Evolutionary conservation across 2,888 invertebrate species (phyloP), one percentile per base, ranked within the genome.

Genomic region (Yponomeuta evonymella): DNA sequence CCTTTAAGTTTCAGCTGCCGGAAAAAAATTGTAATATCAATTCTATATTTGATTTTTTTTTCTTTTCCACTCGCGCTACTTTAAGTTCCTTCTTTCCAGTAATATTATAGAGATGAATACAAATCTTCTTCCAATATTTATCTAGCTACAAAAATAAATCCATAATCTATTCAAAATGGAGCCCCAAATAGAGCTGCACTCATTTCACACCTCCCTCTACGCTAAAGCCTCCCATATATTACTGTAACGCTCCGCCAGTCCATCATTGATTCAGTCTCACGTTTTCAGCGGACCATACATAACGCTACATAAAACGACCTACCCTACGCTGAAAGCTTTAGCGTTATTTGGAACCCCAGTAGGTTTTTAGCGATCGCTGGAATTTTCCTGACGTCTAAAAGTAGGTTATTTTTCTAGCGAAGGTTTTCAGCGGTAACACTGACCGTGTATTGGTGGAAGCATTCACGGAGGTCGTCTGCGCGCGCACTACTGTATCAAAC

Each of bases 401-500:
- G 51, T 15, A 58, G 15, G 12, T 15, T 51, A 58, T 58, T 58
- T 43, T 12, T 58, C 51, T 12, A 58, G 51, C 51, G 51, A 12
- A 58, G 51, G 15, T 15, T 58, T 58, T 15, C 51, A 58, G 51
- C 51, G 2, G 15, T 12, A 15, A 58, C 3, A 1, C 15, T 58
- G 51, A 9, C 12, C 4, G 51, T 58, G 12, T 58, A 43, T 5
- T 43, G 15, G 51, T 68, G 68, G 29, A 51, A 58, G 68, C 51
- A 29, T 23, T 2, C 29, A 23, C 30, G 70, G 48, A 70, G 70
- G 70, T 70, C 70, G 70, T 62, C 62, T 62, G 70, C 70, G 70
- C 70, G 70, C 70, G 70, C 70, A 70, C 51, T 58, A 10, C n/a
- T n/a, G 36, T 70, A 70, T 70, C 62, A 62, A 70, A 62, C 69